A percentile compares a stretch with the other conserved stretches of the same genome.
phyloP scores from a whole-genome alignment of 2,113 vertebrate species.

The human (Homo sapiens) region DNA sequence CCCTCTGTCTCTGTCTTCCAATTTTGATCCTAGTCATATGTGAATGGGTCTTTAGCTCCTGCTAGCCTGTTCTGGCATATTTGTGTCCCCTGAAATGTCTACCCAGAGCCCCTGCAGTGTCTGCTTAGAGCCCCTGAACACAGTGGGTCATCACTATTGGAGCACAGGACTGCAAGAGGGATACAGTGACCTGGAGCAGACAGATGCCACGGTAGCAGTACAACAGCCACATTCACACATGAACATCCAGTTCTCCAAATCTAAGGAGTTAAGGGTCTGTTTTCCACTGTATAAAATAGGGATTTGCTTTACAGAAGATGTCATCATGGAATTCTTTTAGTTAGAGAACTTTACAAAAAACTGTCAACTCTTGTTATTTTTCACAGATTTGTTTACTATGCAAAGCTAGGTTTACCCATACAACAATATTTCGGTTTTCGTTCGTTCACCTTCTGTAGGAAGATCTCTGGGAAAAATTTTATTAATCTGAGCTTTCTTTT shows the following conservation, averaged over 20 bases:
- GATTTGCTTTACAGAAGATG: neutral
- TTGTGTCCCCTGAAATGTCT: neutral
- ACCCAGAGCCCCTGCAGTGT: neutral
- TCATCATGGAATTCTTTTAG: neutral
- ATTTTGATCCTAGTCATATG: neutral
- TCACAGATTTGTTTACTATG: neutral
- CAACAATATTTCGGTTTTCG: neutral
- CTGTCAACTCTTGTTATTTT: neutral
- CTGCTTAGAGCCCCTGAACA: neutral
- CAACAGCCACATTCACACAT: neutral
- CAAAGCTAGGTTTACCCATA: neutral
- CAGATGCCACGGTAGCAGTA: rapidly evolving
- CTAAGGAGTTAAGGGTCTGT: neutral
- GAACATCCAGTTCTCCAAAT: neutral
- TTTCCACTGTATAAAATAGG: neutral
- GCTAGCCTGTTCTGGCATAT: neutral
- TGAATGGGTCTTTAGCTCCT: neutral
- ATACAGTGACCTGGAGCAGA: neutral
- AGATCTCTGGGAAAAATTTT: neutral
- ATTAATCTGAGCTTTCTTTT: neutral
- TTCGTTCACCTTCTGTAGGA: neutral
- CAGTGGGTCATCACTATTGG: neutral
- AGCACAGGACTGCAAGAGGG: neutral
- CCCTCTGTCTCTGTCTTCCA: neutral
- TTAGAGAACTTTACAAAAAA: neutral